Conservation (phyloP, 2,888 invertebrate species). For the Clanis bilineata region DNA sequence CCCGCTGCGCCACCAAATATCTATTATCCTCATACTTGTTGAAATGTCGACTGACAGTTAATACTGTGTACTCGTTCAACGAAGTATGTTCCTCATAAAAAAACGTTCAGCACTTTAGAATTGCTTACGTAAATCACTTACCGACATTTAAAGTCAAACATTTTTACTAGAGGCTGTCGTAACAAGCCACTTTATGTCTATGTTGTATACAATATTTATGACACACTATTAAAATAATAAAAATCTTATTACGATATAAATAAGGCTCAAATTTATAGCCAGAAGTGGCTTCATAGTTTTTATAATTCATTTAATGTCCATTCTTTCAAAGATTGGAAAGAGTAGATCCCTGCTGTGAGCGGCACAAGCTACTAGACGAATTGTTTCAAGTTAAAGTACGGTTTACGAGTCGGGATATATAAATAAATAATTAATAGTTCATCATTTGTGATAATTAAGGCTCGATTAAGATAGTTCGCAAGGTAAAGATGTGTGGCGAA, state of each 20-base stretch:
- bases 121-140: slow-evolving; percentile 18
- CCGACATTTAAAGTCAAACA: slow-evolving; percentile 15
- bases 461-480: too few species aligned
- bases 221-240: background rate
- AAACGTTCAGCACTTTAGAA: background rate
- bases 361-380: background rate
- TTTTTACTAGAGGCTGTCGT: slow-evolving; percentile 17
- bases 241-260: background rate
- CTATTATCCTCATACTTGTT: background rate
- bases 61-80: background rate
- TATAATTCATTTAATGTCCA: background rate
- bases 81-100: background rate
- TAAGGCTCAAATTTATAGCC: background rate
- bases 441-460: too few species aligned
- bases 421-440: too few species aligned
- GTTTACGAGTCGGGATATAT: background rate
- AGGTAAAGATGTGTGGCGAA: too few species aligned
- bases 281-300: background rate
- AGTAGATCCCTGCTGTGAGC: background rate
- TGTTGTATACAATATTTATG: background rate
- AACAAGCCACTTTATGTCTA: slow-evolving; percentile 16
- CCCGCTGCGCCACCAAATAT: too few species aligned
- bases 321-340: background rate
- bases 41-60: background rate
- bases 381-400: background rate